Evolutionary conservation across 2,113 vertebrate species (phyloP).

Genomic region (Gallinago paraguaiae): DNA sequence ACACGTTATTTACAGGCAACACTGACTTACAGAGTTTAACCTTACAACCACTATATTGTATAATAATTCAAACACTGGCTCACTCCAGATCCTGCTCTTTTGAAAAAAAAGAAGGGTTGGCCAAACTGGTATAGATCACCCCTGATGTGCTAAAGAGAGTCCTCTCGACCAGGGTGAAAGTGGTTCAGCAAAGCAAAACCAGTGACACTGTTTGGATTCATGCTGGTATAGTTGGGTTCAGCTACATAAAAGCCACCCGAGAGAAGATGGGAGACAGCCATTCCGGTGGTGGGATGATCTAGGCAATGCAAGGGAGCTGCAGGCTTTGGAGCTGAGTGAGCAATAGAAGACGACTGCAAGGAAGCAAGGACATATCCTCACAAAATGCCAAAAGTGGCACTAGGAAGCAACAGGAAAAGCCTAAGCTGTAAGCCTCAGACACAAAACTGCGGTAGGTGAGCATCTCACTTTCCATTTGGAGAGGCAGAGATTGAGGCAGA

Average conservation of each 20-base stretch:
- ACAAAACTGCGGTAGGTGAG: neutral
- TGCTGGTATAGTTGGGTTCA: neutral
- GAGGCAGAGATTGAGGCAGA: neutral
- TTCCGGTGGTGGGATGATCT: neutral
- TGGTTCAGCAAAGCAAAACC: neutral
- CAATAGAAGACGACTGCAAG: neutral
- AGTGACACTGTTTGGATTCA: neutral
- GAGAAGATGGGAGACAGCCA: neutral
- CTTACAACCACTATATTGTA: neutral
- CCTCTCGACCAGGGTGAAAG: neutral
- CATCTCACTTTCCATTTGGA: neutral
- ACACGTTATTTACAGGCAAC: neutral
- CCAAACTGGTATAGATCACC: neutral
- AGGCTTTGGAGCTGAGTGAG: neutral
- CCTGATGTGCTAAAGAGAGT: neutral
- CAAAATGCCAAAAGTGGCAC: neutral
- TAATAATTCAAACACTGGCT: neutral
- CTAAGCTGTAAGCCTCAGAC: neutral
- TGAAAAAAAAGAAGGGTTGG: neutral
- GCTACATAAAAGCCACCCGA: neutral
- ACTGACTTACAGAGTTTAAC: neutral
- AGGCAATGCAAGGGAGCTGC: neutral
- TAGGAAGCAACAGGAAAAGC: neutral
- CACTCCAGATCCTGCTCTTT: neutral
- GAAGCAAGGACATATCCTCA: neutral